Conservation (phyloP, 2,797 vertebrate genomes). For the Notoglanidium macrostoma region DNA sequence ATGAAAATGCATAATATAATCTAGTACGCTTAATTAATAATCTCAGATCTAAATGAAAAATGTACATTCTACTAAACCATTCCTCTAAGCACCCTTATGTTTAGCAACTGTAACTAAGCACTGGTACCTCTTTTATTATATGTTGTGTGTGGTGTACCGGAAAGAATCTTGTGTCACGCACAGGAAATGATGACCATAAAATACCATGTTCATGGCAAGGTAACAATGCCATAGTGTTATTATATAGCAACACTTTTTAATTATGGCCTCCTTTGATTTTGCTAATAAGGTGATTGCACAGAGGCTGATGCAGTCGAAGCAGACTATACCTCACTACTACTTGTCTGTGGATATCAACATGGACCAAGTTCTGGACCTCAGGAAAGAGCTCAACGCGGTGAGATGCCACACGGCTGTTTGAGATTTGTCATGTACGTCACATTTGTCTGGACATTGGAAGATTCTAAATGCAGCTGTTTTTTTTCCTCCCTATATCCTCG, state of each 20-base stretch:
- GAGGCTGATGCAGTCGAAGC: slow-evolving; percentile 95
- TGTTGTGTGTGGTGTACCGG: neutral
- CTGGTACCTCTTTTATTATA: neutral
- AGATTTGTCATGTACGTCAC: neutral
- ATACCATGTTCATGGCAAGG: neutral
- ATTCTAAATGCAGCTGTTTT: neutral
- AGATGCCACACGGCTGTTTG: slow-evolving; percentile 50
- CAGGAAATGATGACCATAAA: neutral
- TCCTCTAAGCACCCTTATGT: neutral
- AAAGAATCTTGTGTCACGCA: neutral
- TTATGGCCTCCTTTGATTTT: neutral
- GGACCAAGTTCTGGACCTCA: slow-evolving; percentile 88
- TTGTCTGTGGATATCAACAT: slow-evolving; percentile 94
- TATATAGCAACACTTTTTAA: neutral
- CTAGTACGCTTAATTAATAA: neutral
- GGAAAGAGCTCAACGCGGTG: slow-evolving; percentile 93
- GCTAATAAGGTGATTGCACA: slow-evolving; percentile 90
- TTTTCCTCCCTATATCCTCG: neutral
- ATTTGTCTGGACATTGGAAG: neutral
- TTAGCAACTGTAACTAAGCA: neutral
- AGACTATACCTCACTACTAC: slow-evolving; percentile 99
- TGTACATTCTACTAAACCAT: too few relatives aligned
- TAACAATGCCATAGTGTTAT: too few relatives aligned
- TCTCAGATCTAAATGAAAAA: neutral
- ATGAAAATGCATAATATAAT: neutral